Base-by-base conservation (phyloP, 2,113 vertebrate species). In the Clarias magur region DNA sequence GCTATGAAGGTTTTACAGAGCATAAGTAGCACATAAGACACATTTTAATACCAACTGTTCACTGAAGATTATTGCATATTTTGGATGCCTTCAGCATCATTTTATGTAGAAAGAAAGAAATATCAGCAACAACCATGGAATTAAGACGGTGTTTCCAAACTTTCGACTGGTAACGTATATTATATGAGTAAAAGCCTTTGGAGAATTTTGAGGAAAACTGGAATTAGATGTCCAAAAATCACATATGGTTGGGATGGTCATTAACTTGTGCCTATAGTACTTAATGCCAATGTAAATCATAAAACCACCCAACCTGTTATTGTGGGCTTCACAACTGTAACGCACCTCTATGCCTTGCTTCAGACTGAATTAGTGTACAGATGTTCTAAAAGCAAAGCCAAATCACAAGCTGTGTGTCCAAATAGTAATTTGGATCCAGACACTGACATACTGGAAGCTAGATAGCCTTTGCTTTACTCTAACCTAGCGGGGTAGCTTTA, bases 361-460 rank as follows among this genome's bases (percentile, higher is more conserved):
- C 23, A 73, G n/a, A 72, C 30, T 86, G 65, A 88, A 86, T 84
- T 81, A 76, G 19, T 59, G 60, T 84, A 82, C 87, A n/a, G 86
- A 85, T 88, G 59, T 72, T 91, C 88, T 86, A 84, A 38, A 84
- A 82, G 75, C 59, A 72, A 88, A 88, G 87, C 88, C 59, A 78
- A 80, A 34, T 10, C 87, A 86, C 92, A 86, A 85, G 38, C 89
- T 68, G 81, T 38, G 57, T 86, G 86, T 88, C 91, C 90, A 86
- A 91, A 93, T 88, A 92, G 78, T 86, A 83, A 89, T 93, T 91
- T 92, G 88, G 91, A 92, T 91, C 88, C 88, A 91, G 91, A 89
- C 42, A 54, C 88, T 90, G 88, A 89, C 84, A 91, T 92, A 91
- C 86, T 30, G 59, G 82, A 90, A 91, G 92, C 82, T 92, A 90